These are phyloP conservation scores for Drosophila parthenogenetica DNA, from an alignment of 2,888 invertebrate genomes.

Conservation along the genomic window DNA sequence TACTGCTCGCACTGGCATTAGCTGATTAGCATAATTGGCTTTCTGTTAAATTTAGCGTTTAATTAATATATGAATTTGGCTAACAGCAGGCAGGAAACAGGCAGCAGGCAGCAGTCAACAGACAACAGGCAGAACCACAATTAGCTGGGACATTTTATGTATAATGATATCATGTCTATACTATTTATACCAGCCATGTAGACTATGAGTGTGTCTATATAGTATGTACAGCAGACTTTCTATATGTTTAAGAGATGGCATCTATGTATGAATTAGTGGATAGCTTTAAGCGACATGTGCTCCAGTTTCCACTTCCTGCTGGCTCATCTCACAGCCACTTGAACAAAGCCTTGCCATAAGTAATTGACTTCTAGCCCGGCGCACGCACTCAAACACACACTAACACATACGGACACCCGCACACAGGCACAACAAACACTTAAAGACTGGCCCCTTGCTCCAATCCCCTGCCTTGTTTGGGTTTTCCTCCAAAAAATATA, in stretches of 20 bases:
- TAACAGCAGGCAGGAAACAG: conserved; percentile 18
- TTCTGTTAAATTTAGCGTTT: conserved; percentile 79
- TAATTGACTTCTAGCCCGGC: conserved; percentile 68
- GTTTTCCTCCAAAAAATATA: conserved; percentile 19
- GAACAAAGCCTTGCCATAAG: conserved; percentile 67
- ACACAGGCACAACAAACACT: conserved; percentile 25
- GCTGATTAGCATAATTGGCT: conserved; percentile 78
- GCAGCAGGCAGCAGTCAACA: background rate
- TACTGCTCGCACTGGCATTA: conserved; percentile 16
- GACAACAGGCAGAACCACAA: conserved; percentile 19
- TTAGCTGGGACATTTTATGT: conserved; percentile 20
- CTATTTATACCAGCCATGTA: background rate
- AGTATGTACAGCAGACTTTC: background rate
- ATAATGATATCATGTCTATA: conserved; percentile 20
- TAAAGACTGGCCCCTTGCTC: conserved; percentile 1
- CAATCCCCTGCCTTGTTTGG: background rate
- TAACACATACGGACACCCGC: conserved; percentile 26
- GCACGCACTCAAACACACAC: conserved; percentile 17
- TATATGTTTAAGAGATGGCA: background rate
- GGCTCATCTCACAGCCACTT: conserved; percentile 58
- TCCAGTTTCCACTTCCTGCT: conserved; percentile 64
- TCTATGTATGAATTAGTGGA: conserved; percentile 32
- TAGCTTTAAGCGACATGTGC: conserved; percentile 56
- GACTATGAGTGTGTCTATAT: conserved; percentile 1
- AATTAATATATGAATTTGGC: conserved; percentile 72